phyloP scores from a whole-genome alignment of 2,113 vertebrate species.

The Myrmecobius fasciatus region DNA sequence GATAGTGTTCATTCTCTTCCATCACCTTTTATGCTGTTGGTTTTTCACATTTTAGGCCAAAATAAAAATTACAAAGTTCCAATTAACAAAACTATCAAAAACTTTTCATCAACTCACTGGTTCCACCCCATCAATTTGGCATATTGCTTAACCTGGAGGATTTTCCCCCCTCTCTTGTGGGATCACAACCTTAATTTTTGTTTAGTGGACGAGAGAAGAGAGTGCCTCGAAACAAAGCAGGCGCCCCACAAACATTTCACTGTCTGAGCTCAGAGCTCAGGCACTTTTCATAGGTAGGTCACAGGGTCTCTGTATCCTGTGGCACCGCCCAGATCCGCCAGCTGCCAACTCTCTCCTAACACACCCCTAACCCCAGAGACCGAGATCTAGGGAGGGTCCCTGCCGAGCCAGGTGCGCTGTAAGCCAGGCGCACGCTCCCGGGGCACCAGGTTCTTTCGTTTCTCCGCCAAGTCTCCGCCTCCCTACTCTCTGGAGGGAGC shows the following conservation, averaged over 20 bases:
- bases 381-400: background rate
- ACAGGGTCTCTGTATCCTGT: background rate
- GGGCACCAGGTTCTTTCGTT: conserved; percentile 30
- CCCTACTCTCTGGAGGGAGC: background rate
- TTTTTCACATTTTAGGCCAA: background rate
- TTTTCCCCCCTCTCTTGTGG: background rate
- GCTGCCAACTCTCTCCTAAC: conserved; percentile 35
- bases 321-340: background rate
- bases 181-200: background rate
- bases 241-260: background rate
- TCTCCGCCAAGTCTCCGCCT: background rate
- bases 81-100: background rate
- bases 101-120: background rate
- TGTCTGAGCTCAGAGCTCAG: background rate
- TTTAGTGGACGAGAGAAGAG: background rate
- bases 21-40: background rate
- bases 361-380: conserved; percentile 37
- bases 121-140: background rate
- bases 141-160: background rate
- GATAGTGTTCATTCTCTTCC: background rate
- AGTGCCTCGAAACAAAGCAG: conserved; percentile 24
- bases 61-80: background rate
- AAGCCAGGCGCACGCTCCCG: conserved; percentile 1
- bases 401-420: conserved; percentile 68
- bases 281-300: background rate